These are phyloP conservation scores for Vesta saturnalis DNA, from an alignment of 2,888 invertebrate genomes.

Conservation along the genomic window DNA sequence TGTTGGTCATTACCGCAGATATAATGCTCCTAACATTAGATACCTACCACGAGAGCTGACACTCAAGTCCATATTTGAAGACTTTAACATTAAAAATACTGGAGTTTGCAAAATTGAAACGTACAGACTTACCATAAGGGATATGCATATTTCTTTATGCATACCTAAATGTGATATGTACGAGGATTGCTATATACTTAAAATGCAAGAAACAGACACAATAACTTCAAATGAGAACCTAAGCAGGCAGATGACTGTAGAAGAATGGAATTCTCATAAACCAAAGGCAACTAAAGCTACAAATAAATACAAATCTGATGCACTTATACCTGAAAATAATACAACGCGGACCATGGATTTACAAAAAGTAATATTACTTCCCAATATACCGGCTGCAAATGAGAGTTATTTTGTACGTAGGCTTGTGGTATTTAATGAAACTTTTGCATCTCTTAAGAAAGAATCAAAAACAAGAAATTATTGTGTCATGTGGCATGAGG, in stretches of 20 bases:
- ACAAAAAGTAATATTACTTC: neutral
- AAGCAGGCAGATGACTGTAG: no score
- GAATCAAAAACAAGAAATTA: neutral
- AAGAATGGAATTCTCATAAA: constrained; percentile 4
- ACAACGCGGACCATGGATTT: neutral
- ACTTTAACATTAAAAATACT: no score
- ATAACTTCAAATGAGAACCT: neutral
- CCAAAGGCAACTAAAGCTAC: constrained; percentile 1
- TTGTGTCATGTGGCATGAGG: constrained; percentile 7
- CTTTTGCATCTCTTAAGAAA: neutral
- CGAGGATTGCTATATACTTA: neutral
- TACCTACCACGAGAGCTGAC: no score
- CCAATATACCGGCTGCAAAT: neutral
- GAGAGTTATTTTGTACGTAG: neutral
- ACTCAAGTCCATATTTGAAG: no score
- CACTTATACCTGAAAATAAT: neutral
- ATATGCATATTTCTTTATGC: no score
- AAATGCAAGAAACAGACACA: no score
- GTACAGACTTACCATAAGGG: no score
- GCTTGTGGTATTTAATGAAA: no score
- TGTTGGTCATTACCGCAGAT: no score
- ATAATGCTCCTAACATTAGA: no score
- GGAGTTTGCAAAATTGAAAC: no score
- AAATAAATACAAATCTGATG: neutral
- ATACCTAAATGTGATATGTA: no score